Base-by-base conservation (phyloP, 1,140 invertebrate genomes). In the Hylaeus anthracinus region DNA sequence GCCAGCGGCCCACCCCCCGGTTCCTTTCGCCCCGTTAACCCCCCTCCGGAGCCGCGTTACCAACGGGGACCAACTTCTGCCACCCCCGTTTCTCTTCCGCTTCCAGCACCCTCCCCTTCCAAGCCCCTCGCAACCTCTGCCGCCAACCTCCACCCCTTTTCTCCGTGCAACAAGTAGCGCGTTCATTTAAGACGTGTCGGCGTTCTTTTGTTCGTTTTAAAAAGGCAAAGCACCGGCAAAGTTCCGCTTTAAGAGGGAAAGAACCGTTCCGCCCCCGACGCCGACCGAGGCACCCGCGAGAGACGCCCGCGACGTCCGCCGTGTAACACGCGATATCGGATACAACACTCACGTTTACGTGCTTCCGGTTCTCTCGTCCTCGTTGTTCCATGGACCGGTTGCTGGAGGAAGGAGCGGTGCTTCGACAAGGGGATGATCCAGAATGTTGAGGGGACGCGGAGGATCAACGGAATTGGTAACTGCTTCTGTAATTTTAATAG, bases 171-270 rank as follows among this genome's bases (percentile, higher is more conserved):
- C 93, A 94, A 94, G 93, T 94, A 91, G 91, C 90, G 92, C 91
- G 92, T 93, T 94, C 93, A 93, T 94, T 94, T 93, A 93, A 94
- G 92, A 94, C 91, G 91, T 91, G 90, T 92, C 90, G 90, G 86
- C 90, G 88, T 93, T 93, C 91, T 94, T 94, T 93, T 94, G 92
- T 93, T 93, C 92, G 86, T 92, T 92, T 91, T 89, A 90, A 91
- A 91, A 91, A 92, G 90, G 86, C 86, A 78, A 83, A 82, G 83
- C 81, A 79, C 86, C 86, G 86, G 88, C 89, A 81, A 91, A 91
- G 88, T 92, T 92, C 88, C 88, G 87, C 88, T 92, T 90, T 88
- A 89, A 89, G 88, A 72, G 76, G 75, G 65, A 79, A 65, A 72
- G 48, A 26, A 69, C 41, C 14, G 61, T 41, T 15, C 39, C 51